These are phyloP conservation scores for Lepidonotus clava DNA, from an alignment of 2,888 invertebrate genomes.

Conservation along the genomic window DNA sequence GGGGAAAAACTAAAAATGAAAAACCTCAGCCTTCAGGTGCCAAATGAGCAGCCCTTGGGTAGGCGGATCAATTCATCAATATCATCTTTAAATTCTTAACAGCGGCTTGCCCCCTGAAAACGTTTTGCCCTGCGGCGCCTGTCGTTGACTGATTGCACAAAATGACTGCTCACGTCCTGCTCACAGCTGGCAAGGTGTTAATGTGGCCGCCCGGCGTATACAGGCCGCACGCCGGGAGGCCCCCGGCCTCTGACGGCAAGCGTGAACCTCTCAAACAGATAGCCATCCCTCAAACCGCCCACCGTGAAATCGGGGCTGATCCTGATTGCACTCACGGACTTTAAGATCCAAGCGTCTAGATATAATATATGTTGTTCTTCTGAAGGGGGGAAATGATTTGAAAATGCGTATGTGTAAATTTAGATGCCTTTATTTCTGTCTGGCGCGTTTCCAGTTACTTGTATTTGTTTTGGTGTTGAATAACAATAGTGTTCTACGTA, in stretches of 20 bases:
- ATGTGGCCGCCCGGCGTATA: background rate
- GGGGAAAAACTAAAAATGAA: background rate
- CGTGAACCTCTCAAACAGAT: conserved; percentile 18
- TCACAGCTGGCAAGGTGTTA: conserved; percentile 11
- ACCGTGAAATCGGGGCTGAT: conserved; percentile 17
- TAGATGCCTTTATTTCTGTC: background rate
- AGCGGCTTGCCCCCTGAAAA: conserved; percentile 5
- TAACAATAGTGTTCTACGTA: no score
- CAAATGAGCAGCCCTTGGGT: conserved; percentile 6
- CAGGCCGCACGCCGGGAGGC: background rate
- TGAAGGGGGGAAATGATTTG: background rate
- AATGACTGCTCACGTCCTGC: conserved; percentile 8
- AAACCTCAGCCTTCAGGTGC: conserved; percentile 6
- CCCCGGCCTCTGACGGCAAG: background rate
- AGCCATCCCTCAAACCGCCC: background rate
- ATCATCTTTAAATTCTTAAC: conserved; percentile 42
- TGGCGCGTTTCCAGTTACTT: no score
- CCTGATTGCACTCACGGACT: background rate
- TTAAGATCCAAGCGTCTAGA: background rate
- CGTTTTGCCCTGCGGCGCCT: conserved; percentile 1
- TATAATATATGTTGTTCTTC: background rate
- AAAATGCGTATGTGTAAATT: background rate
- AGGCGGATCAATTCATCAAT: conserved; percentile 25
- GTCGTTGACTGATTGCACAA: conserved; percentile 14
- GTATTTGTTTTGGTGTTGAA: no score